A percentile compares a stretch with the other conserved stretches of the same genome.
Conservation (phyloP, 2,888 invertebrate species). For the Auanema sp. region DNA sequence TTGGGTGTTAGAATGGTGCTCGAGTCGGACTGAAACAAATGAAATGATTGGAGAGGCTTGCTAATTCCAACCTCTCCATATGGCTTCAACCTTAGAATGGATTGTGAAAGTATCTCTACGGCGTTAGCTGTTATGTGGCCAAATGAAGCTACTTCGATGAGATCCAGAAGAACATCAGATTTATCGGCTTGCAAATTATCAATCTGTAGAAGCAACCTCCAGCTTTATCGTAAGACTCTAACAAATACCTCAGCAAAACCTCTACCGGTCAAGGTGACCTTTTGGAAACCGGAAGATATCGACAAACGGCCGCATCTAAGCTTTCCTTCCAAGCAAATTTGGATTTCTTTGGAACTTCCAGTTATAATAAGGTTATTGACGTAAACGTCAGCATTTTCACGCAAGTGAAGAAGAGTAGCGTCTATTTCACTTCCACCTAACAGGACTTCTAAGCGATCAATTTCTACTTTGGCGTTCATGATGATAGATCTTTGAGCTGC, state of each 20-base stretch:
- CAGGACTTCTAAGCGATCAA: conserved; percentile 38
- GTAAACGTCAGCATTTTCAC: conserved; percentile 12
- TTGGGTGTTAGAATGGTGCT: neutral
- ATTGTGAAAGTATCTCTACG: conserved; percentile 29
- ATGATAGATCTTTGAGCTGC: conserved; percentile 40
- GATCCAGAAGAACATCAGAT: conserved; percentile 27
- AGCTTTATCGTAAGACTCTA: neutral
- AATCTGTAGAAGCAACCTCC: conserved; percentile 6
- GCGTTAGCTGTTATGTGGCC: conserved; percentile 27
- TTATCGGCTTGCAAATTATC: conserved; percentile 14
- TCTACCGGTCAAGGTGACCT: conserved; percentile 9
- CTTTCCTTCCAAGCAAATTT: conserved; percentile 14
- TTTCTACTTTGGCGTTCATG: conserved; percentile 36
- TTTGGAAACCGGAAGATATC: conserved; percentile 4
- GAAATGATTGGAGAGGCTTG: too few species aligned
- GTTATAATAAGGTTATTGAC: conserved; percentile 15
- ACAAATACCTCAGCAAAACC: conserved; percentile 14
- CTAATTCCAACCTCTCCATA: conserved; percentile 17
- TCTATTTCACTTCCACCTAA: conserved; percentile 7
- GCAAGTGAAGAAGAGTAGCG: conserved; percentile 6
- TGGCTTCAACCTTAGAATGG: conserved; percentile 30
- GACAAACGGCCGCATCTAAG: conserved; percentile 14
- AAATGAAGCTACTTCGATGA: conserved; percentile 25
- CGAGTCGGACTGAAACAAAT: too few species aligned
- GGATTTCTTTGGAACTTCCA: conserved; percentile 13